Percentiles rank a stretch among this genome's conserved stretches.
phyloP scores from a whole-genome alignment of 2,113 vertebrate species.

The Psilopogon haemacephalus region DNA sequence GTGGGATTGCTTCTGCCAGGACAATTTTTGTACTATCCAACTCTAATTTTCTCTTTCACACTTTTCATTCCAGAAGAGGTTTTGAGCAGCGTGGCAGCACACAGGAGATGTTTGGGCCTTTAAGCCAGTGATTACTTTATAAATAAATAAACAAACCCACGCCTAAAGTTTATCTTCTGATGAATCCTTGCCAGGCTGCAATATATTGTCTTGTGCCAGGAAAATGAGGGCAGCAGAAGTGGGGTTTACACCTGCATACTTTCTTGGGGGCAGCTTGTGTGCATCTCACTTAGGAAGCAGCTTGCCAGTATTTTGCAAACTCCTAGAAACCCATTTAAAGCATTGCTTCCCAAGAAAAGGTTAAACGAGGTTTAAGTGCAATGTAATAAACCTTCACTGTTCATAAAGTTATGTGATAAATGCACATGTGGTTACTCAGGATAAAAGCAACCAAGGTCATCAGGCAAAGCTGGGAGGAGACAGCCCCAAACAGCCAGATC shows the following conservation, averaged over 20 bases:
- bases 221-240: background rate
- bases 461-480: constrained; percentile 54
- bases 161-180: background rate
- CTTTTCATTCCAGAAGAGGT: constrained; percentile 12
- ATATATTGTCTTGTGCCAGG: background rate
- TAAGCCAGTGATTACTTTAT: background rate
- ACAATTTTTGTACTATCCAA: background rate
- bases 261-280: background rate
- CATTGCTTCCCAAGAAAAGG: constrained; percentile 70
- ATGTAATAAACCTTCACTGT: constrained; percentile 77
- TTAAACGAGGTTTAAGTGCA: constrained; percentile 77
- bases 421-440: constrained; percentile 63
- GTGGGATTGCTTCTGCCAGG: background rate
- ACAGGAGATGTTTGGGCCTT: background rate
- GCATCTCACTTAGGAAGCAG: accelerated
- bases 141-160: background rate
- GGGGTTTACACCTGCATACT: background rate
- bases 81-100: background rate
- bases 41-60: background rate
- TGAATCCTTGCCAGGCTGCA: background rate
- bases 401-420: constrained; percentile 77
- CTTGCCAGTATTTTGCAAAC: background rate
- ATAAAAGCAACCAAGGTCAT: constrained; percentile 65
- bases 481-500: background rate
- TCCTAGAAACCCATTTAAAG: constrained; percentile 58